phyloP scores from a whole-genome alignment of 2,888 invertebrate genomes.

The Calameuta filiformis region DNA sequence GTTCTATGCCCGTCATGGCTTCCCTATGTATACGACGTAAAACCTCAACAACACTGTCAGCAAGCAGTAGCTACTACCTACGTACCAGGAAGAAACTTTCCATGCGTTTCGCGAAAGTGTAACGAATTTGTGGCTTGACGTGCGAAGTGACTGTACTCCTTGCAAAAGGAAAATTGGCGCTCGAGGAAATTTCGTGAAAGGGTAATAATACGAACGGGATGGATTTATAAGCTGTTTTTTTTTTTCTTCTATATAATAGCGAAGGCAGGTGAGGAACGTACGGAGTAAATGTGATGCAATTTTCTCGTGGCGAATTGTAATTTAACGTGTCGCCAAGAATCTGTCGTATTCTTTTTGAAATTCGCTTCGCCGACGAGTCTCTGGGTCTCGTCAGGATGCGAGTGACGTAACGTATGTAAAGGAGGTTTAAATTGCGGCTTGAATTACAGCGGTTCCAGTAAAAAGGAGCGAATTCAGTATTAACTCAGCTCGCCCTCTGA shows the following conservation, averaged over 20 bases:
- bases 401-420: conserved; percentile 13
- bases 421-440: conserved; percentile 18
- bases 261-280: background rate
- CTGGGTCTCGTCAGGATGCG: background rate
- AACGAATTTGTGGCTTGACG: background rate
- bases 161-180: background rate
- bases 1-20: background rate
- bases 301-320: background rate
- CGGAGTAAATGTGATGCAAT: background rate
- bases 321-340: background rate
- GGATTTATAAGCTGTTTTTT: background rate
- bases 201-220: background rate
- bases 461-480: conserved; percentile 13
- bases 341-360: background rate
- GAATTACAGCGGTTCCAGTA: conserved; percentile 17
- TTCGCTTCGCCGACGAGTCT: background rate
- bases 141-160: background rate
- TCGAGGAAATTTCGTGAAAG: background rate
- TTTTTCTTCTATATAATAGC: background rate
- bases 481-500: conserved; percentile 19
- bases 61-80: background rate
- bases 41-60: background rate
- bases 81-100: background rate
- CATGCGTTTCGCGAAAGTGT: background rate
- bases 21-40: background rate